Conservation (phyloP, 2,113 vertebrate species). For the Myrmophylax atrothorax region DNA sequence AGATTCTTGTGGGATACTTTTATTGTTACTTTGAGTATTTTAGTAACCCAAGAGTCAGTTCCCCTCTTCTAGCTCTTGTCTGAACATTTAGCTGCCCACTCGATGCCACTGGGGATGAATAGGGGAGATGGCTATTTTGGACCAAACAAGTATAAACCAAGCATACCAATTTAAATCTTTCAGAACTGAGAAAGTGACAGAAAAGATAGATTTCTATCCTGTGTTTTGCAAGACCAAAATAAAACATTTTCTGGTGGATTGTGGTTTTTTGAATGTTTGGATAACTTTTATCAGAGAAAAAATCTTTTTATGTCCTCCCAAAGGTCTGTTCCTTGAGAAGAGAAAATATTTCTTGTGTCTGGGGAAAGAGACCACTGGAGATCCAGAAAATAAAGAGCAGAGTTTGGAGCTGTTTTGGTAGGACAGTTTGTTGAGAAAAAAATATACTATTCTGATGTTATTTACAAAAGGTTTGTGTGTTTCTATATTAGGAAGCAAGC, state of each 20-base stretch:
- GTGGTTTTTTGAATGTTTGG: background rate
- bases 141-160: fast-evolving
- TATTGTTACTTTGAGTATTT: background rate
- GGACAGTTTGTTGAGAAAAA: background rate
- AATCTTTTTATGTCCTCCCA: fast-evolving
- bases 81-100: background rate
- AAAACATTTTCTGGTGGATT: background rate
- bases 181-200: background rate
- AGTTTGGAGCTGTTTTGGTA: background rate
- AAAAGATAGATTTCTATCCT: background rate
- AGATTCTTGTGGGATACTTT: background rate
- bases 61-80: background rate
- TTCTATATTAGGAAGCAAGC: background rate
- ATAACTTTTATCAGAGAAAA: background rate
- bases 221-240: background rate
- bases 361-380: background rate
- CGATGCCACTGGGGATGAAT: fast-evolving
- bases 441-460: background rate
- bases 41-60: background rate
- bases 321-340: background rate
- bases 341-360: background rate
- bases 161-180: background rate
- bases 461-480: background rate
- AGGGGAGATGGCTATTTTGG: background rate
- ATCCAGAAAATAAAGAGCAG: background rate